Evolutionary conservation across 2,888 invertebrate species (phyloP), one percentile per base, ranked within the genome.

Genomic region (Spilosoma lubricipeda): DNA sequence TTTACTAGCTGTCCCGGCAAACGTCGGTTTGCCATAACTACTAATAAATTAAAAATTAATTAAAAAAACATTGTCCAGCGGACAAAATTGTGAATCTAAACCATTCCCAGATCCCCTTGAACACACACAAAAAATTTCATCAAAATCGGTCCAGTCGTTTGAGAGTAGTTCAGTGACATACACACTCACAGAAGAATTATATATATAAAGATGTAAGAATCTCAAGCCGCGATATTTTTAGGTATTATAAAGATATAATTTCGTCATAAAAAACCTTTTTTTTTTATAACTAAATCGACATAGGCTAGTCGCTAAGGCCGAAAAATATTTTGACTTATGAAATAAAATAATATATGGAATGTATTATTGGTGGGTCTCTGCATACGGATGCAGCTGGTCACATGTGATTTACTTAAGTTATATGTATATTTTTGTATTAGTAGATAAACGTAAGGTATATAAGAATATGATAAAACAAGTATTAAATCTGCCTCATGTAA

Each of bases 401-500:
- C 5, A 27, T 30, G 7, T 20, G 27, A 45, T 45, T 45, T 48
- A 48, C 20, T 67, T 30, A 39, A 30, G 27, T 27, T 59, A 30
- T 27, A 59, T 30, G 5, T 59, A 59, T 30, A 15, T 59, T 3
- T 63, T 30, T 63, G 18, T 30, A 63, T 63, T 30, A 33, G 23
- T 48, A 67, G 13, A 56, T 56, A 23, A 39, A 36, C 18, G 8
- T 56, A 56, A 69, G 9, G 56, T 27, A 42, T 27, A 15, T 27
- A 48, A 67, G 9, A 23, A n/a, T 56, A 56, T 56, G n/a, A 66
- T 15, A 42, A 66, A 66, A n/a, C 33, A 70, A 70, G 70, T 70
- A 63, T 75, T 77, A 68, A 20, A 75, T 68, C 75, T 75, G 75
- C 75, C 77, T 77, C 75, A 77, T 77, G 65, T 77, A 67, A 30